These are phyloP conservation scores for Tor tambroides DNA, from an alignment of 2,113 vertebrate genomes.

Conservation along the genomic window DNA sequence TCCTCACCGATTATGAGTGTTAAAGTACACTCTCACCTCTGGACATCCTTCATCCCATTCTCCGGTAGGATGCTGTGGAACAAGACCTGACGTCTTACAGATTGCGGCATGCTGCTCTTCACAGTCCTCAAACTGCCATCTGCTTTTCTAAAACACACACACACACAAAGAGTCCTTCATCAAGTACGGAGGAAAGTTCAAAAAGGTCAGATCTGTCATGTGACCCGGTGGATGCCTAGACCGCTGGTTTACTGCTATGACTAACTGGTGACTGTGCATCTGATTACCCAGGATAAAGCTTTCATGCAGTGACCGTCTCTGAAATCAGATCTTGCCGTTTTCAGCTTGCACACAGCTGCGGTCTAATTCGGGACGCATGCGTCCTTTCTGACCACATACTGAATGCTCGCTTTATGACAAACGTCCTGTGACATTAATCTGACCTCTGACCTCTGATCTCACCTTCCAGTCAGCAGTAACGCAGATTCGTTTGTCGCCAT, in stretches of 20 bases:
- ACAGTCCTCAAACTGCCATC: conserved; percentile 84
- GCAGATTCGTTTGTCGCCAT: conserved; percentile 75
- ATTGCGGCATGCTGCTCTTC: conserved; percentile 77
- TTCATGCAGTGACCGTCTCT: not conserved
- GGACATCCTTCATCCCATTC: conserved; percentile 78
- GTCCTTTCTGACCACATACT: not conserved
- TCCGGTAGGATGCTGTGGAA: conserved; percentile 38
- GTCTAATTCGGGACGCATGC: not conserved
- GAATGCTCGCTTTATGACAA: not conserved
- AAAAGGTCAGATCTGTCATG: not conserved
- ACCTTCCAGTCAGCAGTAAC: conserved; percentile 81
- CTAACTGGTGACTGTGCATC: conserved; percentile 10
- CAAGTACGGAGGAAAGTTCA: not conserved
- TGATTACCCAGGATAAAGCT: not conserved
- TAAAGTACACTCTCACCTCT: conserved; percentile 73
- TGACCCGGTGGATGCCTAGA: not conserved
- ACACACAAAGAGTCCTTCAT: conserved; percentile 1
- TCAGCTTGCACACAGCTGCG: not conserved
- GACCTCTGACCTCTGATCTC: conserved; percentile 57
- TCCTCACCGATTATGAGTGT: conserved; percentile 7
- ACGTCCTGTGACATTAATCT: conserved; percentile 3
- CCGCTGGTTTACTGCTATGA: conserved; percentile 1
- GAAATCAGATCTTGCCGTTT: not conserved
- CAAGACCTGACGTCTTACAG: conserved; percentile 79
- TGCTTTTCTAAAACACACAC: conserved; percentile 60